Evolutionary conservation across 1,140 invertebrate species (phyloP).

Genomic region (Andricus grossulariae): DNA sequence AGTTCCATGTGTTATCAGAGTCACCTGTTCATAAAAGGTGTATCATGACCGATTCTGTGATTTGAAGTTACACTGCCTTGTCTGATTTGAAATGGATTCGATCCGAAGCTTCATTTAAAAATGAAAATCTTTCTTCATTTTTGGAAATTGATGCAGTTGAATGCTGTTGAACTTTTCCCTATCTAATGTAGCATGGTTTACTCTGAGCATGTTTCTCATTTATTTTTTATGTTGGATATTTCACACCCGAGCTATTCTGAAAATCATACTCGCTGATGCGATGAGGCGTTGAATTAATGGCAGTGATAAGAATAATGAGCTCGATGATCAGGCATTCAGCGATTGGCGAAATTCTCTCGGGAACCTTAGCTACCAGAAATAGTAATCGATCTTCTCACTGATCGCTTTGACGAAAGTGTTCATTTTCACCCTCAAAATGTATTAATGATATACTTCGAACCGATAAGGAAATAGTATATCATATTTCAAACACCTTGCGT

Average conservation of each 20-base stretch:
- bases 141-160: too few species aligned
- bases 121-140: too few species aligned
- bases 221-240: too few species aligned
- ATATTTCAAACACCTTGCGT: background rate
- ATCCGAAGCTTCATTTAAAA: too few species aligned
- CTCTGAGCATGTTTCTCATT: too few species aligned
- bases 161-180: too few species aligned
- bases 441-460: background rate
- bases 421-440: conserved; percentile 8
- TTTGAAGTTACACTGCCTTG: too few species aligned
- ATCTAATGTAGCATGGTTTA: too few species aligned
- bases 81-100: too few species aligned
- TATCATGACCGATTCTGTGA: too few species aligned
- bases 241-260: background rate
- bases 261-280: background rate
- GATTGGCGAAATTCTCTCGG: conserved; percentile 6
- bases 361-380: background rate
- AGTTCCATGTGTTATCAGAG: background rate
- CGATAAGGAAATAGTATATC: background rate
- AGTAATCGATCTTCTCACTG: conserved; percentile 8
- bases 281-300: background rate
- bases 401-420: background rate
- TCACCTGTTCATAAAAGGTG: background rate
- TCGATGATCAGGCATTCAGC: conserved; percentile 42
- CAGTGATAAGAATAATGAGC: conserved; percentile 45